These are phyloP conservation scores for Acinonyx jubatus DNA, from an alignment of 2,113 vertebrate genomes.

Conservation along the genomic window DNA sequence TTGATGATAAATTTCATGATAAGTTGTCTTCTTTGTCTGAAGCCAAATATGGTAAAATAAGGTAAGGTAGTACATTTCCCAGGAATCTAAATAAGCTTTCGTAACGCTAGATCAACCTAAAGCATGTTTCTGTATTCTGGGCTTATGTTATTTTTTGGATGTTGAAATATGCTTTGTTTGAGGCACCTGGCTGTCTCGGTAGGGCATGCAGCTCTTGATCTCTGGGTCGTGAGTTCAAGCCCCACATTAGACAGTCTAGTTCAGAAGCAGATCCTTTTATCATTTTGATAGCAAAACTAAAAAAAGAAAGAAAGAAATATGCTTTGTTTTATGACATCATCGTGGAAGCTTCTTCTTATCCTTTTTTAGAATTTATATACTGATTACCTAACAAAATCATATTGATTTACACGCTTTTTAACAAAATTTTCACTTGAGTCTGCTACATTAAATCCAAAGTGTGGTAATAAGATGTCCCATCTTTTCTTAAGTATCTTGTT, in stretches of 20 bases:
- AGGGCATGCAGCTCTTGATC: neutral
- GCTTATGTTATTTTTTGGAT: neutral
- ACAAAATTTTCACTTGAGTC: neutral
- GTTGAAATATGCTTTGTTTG: neutral
- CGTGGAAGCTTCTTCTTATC: neutral
- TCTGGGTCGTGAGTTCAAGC: neutral
- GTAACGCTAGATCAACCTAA: neutral
- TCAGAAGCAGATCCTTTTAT: neutral
- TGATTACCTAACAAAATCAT: neutral
- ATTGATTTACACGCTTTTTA: neutral
- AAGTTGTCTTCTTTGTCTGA: neutral
- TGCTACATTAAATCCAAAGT: neutral
- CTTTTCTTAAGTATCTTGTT: neutral
- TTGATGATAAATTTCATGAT: neutral
- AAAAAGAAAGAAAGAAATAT: neutral
- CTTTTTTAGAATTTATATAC: neutral
- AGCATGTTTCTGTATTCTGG: neutral
- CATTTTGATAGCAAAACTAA: neutral
- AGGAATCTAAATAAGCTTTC: neutral
- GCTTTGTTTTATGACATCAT: neutral
- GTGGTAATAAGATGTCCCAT: neutral
- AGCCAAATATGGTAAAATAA: constrained; percentile 17
- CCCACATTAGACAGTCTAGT: neutral
- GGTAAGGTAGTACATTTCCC: neutral
- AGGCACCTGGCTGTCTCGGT: neutral